Evolutionary conservation across 30 jellyfish, hydroid and myxozoan genomes (phyloP), one percentile per base, ranked within the genome.

Genomic region (Chironex yamaguchii): DNA sequence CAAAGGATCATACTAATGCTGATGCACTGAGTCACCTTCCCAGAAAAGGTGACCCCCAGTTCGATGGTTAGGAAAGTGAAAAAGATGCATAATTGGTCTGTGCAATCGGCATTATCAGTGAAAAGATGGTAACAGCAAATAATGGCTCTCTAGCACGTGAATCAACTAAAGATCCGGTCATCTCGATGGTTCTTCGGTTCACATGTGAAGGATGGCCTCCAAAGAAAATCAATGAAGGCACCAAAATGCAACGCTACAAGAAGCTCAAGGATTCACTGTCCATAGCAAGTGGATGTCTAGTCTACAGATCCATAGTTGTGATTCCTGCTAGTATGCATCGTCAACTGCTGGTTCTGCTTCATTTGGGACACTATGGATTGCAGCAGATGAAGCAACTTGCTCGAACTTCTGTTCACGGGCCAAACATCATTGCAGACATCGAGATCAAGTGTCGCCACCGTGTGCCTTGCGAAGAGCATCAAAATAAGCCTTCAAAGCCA

Each of bases 321-420:
- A 74, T 74, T 53, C 89, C 89, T 2, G 33, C 4, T 42, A 24
- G 2, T 2, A 3, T 77, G 29, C 87, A 27, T 32, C 29, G 3
- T 17, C 84, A 77, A 54, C 49, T 77, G 2, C 89, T 72, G 2
- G 79, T 34, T 34, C 17, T 34, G 9, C 79, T 82, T n/a, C 91
- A 82, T 27, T 48, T 63, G 2, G 92, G 93, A 13, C 93, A 82
- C 34, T 2, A 33, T 2, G 92, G 93, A 22, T 67, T 82, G 58
- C 78, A 67, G 49, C 51, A 35, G 9, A 82, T 70, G 91, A 82
- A 70, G 42, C 58, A 42, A 34, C 77, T 82, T 32, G 93, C 93
- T 9, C 13, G 87, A 70, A 6, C 90, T 24, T 51, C 79, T 2
- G 71, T 50, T 13, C 36, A 82, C 92, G 68, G 91, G 93, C 92